These are phyloP conservation scores for Sebastes steindachneri DNA, from an alignment of 2,797 vertebrate species.

Conservation along the genomic window DNA sequence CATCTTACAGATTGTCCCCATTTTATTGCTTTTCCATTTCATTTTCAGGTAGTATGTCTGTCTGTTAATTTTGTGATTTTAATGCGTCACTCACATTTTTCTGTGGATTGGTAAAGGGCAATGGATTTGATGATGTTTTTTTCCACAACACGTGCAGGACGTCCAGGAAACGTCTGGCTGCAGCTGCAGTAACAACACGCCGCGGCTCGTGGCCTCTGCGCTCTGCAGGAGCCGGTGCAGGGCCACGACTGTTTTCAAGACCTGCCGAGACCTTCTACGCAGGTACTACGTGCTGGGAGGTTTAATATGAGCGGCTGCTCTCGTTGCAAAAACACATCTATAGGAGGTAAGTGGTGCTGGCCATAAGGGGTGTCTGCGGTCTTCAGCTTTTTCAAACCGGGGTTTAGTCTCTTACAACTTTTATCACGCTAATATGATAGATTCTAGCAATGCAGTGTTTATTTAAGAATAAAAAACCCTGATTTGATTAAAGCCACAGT, in stretches of 20 bases:
- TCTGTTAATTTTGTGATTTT: constrained; percentile 51
- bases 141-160: constrained; percentile 62
- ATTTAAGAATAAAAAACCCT: neutral
- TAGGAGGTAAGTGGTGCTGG: neutral
- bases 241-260: constrained; percentile 26
- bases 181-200: constrained; percentile 50
- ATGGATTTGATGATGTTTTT: constrained; percentile 58
- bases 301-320: neutral
- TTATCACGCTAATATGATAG: neutral
- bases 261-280: constrained; percentile 23
- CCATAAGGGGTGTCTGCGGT: neutral
- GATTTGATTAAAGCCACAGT: rapidly evolving
- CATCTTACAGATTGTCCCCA: constrained; percentile 30
- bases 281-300: constrained; percentile 19
- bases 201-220: neutral
- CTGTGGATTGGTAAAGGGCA: constrained; percentile 58
- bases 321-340: constrained; percentile 19
- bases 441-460: neutral
- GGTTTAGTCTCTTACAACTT: neutral
- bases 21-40: constrained; percentile 64
- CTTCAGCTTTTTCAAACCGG: neutral
- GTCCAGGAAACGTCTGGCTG: constrained; percentile 72
- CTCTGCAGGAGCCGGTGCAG: constrained; percentile 33
- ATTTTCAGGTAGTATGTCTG: constrained; percentile 50
- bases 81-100: constrained; percentile 69